Percentiles rank a stretch among this genome's conserved stretches.
Conservation (phyloP, 2,113 vertebrate species). For the Cyanistes caeruleus region DNA sequence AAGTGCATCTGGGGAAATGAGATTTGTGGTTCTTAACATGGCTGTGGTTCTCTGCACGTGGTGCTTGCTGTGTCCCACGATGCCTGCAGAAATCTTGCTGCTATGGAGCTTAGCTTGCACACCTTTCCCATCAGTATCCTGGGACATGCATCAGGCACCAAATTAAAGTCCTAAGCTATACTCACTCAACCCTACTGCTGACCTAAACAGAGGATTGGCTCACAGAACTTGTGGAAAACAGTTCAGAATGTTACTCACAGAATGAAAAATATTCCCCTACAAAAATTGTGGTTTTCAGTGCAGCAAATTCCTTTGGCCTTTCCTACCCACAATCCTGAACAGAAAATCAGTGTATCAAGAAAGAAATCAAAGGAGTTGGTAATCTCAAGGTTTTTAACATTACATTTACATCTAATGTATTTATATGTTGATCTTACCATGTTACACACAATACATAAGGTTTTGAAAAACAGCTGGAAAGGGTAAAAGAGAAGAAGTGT, state of each 20-base stretch:
- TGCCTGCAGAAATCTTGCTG: background rate
- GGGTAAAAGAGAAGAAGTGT: background rate
- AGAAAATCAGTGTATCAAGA: background rate
- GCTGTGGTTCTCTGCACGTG: background rate
- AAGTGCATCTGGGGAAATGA: background rate
- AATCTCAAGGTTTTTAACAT: background rate
- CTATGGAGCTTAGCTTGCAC: background rate
- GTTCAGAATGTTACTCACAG: background rate
- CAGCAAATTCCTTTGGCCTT: background rate
- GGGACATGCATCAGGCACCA: background rate
- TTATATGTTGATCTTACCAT: background rate
- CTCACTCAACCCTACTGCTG: background rate
- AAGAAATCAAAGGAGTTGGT: background rate
- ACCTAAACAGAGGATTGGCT: background rate
- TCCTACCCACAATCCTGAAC: background rate
- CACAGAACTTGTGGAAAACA: background rate
- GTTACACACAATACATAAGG: rapidly evolving
- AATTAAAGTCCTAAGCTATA: background rate
- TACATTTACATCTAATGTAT: background rate
- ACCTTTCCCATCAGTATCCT: background rate
- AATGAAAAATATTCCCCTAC: background rate
- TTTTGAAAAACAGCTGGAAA: background rate
- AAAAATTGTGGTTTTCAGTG: background rate
- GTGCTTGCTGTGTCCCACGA: background rate
- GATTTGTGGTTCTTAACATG: background rate